Evolutionary conservation across 2,797 vertebrate genomes (phyloP).

Genomic region (Pteropus rufus): DNA sequence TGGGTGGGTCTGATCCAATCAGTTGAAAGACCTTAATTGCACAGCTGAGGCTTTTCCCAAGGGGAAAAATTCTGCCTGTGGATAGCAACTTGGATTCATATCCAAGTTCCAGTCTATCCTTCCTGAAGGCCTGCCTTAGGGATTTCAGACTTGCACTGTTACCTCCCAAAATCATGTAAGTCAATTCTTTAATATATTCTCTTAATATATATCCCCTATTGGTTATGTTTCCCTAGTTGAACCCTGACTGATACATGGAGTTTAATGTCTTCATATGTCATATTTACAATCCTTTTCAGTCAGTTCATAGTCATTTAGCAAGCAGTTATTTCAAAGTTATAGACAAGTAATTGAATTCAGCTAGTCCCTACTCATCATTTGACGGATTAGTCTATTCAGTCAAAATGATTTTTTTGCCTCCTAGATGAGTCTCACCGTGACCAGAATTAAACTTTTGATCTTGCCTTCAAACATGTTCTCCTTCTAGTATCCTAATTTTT

Average conservation of each 20-base stretch:
- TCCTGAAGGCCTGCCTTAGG: background rate
- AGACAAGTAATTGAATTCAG: background rate
- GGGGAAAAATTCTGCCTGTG: background rate
- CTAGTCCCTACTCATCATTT: background rate
- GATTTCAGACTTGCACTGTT: background rate
- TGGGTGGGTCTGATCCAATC: background rate
- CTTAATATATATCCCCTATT: background rate
- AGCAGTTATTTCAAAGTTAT: constrained; percentile 23
- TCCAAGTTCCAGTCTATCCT: background rate
- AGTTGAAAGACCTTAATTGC: background rate
- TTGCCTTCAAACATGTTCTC: background rate
- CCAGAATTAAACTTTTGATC: background rate
- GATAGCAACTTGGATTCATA: background rate
- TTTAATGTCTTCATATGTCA: background rate
- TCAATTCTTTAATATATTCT: background rate
- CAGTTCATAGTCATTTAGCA: background rate
- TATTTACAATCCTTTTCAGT: background rate
- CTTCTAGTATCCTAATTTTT: background rate
- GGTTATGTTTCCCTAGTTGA: background rate
- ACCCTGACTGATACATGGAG: background rate
- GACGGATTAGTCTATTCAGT: background rate
- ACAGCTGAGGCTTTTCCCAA: background rate
- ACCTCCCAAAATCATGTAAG: background rate
- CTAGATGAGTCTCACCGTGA: background rate
- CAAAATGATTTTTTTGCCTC: background rate